Evolutionary conservation across 2,113 vertebrate species (phyloP).

Genomic region (Vombatus ursinus): DNA sequence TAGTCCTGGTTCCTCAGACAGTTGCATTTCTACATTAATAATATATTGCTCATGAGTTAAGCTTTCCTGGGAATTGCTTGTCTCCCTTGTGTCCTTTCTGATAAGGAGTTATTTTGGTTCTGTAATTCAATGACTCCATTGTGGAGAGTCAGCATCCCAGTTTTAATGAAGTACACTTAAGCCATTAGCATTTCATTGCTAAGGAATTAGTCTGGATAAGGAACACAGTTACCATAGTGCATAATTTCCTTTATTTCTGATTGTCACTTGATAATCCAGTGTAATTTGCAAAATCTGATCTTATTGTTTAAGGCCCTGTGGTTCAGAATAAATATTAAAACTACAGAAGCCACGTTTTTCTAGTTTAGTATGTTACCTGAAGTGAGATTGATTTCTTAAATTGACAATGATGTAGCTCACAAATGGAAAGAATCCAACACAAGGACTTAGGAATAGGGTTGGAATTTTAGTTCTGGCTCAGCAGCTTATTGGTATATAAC

Average conservation of each 20-base stretch:
- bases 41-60: constrained; percentile 18
- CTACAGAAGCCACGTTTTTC: not conserved
- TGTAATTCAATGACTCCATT: constrained; percentile 63
- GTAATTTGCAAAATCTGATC: constrained; percentile 71
- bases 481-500: not conserved
- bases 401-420: not conserved
- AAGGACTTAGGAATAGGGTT: not conserved
- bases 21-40: constrained; percentile 24
- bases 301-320: constrained; percentile 69
- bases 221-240: constrained; percentile 45
- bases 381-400: not conserved
- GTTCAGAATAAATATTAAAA: constrained; percentile 62
- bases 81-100: constrained; percentile 48
- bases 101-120: constrained; percentile 47
- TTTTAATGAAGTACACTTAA: constrained; percentile 73
- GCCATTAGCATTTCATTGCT: constrained; percentile 67
- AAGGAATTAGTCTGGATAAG: constrained; percentile 55
- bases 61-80: constrained; percentile 52
- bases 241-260: constrained; percentile 72
- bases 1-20: not conserved
- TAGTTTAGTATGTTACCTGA: not conserved
- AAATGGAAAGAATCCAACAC: not conserved
- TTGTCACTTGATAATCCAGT: constrained; percentile 68
- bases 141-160: constrained; percentile 39
- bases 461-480: not conserved